These are phyloP conservation scores for Dyspetes luteomarginatus DNA, from an alignment of 2,888 invertebrate genomes.

Conservation along the genomic window DNA sequence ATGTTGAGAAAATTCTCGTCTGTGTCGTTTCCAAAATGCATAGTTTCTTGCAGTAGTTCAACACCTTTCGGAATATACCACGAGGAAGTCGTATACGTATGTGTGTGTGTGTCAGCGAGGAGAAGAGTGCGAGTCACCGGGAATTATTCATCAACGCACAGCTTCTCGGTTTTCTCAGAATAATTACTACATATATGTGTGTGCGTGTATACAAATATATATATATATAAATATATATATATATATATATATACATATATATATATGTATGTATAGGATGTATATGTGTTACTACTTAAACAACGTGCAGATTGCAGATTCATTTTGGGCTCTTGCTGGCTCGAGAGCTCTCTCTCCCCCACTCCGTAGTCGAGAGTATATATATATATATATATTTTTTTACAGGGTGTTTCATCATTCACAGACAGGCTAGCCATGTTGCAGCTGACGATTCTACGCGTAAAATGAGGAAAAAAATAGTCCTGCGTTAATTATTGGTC, in stretches of 20 bases:
- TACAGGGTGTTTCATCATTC: background rate
- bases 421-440: no score
- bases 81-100: background rate
- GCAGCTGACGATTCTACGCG: no score
- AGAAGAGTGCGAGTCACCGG: background rate
- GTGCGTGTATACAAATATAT: background rate
- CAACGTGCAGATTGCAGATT: conserved; percentile 45
- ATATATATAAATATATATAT: background rate
- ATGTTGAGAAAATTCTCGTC: background rate
- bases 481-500: no score
- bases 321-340: conserved; percentile 25
- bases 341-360: conserved; percentile 7
- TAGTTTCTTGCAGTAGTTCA: conserved; percentile 25
- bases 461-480: no score
- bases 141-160: conserved; percentile 59
- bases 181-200: background rate
- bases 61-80: conserved; percentile 24
- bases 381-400: no score
- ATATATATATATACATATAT: background rate
- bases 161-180: conserved; percentile 28
- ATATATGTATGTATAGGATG: background rate
- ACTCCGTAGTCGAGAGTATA: no score
- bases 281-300: conserved; percentile 6
- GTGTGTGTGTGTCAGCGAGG: background rate
- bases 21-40: background rate